Base-by-base conservation (phyloP, 2,113 vertebrate genomes). In the Anhinga rufa region DNA sequence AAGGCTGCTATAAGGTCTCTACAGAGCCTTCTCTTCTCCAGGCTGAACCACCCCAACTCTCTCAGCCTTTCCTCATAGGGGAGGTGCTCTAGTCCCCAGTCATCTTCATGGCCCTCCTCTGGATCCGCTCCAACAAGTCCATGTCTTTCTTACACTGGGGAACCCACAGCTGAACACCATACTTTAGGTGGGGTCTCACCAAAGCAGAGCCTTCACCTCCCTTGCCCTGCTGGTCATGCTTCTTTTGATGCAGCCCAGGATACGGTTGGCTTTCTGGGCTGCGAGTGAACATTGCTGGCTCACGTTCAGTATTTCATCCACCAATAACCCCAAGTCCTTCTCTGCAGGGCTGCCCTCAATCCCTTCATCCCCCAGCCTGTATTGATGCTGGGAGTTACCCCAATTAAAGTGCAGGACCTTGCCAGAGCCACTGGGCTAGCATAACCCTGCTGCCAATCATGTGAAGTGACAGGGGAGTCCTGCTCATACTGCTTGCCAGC, bases 371-470 rank as follows among this genome's bases (percentile, higher is more conserved):
- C 16, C 5, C 12, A 74, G 21, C 6, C 58, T 74, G 38, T 46
- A 26, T 12, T 36, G 48, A 26, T 32, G 36, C 18, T 7, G 6
- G 49, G 9, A 20, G 19, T 25, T 64, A 17, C 17, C 49, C 25
- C 1, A 2, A 42, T 10, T 8, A 13, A 25, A 26, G 16, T 31
- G 38, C 82, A 74, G 58, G 20, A 44, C 32, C 58, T 62, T 52
- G 25, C 32, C 18, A 62, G 24, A 75, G 17, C 10, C 22, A 21
- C 16, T 25, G 34, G 70, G 26, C 6, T 57, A 62, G 31, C 60
- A 46, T 9, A 49, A 12, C 14, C 9, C 28, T 25, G 17, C 3
- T 9, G n/a, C 34, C 1, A 3, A 6, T 25, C 52, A 4, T 7
- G 6, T 15, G 17, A 75, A 75, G n/a, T 54, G 22, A 9, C 65